Evolutionary conservation across 2,888 invertebrate species (phyloP), one percentile per base, ranked within the genome.

Genomic region (Julus scanicus): DNA sequence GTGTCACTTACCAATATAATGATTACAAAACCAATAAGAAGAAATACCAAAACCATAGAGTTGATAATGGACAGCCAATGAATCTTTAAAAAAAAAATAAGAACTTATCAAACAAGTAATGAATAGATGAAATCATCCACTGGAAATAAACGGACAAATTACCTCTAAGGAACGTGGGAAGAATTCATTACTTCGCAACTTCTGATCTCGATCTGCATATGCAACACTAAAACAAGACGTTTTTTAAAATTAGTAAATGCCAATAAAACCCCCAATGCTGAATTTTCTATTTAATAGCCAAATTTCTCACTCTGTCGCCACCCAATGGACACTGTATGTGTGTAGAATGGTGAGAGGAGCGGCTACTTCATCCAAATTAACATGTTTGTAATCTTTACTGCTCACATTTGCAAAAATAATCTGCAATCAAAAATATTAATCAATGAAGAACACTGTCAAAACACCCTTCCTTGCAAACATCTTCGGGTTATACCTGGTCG

Each of bases 41-140:
- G 91, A 89, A 93, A 92, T 2, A 93, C 93, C 5, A 93, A 91
- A 6, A 93, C 92, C 91, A 93, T 92, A 8, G 93, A 93, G 90
- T 93, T 93, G 90, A 93, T 93, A 89, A 93, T 93, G 49, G 93
- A 93, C 89, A 93, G 90, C 93, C 93, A 93, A 90, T 93, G 93
- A 89, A 93, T 93, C 92, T 93, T 90, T 49, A 91, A 91, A 29
- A 44, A 8, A 86, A 88, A 86, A 86, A 11, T 44, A 44, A 86
- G 15, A 39, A 29, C 13, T 85, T 3, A 39, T 86, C 48, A 48
- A 44, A 44, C 3, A 40, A 39, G 11, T 29, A 6, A 40, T n/a
- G 86, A 40, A n/a, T 40, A 40, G 11, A 11, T 40, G 17, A 40
- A 29, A 57, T 48, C 13, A 13, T 29, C 37, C 80, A 15, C n/a